A percentile compares a stretch with the other conserved stretches of the same genome.
Conservation (phyloP, 2,113 vertebrate genomes). For the Heptranchias perlo region DNA sequence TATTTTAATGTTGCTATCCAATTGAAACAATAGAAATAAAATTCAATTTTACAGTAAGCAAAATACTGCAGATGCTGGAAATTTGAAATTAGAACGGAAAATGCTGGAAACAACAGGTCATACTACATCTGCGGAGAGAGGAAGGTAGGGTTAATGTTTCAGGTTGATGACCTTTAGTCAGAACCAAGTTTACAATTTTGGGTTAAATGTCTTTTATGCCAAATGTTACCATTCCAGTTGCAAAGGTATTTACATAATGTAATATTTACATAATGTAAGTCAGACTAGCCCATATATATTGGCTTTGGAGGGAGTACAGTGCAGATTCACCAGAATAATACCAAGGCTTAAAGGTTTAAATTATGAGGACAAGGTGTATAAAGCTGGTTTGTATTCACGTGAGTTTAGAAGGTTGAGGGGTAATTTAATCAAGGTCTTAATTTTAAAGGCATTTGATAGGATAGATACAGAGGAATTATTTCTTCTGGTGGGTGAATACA, state of each 20-base stretch:
- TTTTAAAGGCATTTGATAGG: background rate
- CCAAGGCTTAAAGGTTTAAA: background rate
- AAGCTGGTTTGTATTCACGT: background rate
- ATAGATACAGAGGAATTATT: background rate
- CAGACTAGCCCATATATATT: background rate
- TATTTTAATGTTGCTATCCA: too few species aligned
- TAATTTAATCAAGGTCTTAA: background rate
- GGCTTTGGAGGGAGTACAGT: background rate
- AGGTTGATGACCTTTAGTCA: background rate
- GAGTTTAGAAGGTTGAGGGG: background rate
- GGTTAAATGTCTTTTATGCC: background rate
- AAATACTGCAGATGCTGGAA: background rate
- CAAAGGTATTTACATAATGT: background rate
- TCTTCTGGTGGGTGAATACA: background rate
- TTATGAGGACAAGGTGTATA: background rate
- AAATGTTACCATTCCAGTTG: background rate
- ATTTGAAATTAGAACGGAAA: background rate
- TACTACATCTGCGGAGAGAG: background rate
- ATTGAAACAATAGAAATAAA: too few species aligned
- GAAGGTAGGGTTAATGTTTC: background rate
- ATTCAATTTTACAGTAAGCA: background rate
- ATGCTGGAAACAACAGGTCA: background rate
- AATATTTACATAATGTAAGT: background rate
- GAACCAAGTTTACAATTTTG: background rate
- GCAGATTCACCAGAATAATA: background rate